A percentile compares a stretch with the other conserved stretches of the same genome.
Conservation (phyloP, 2,888 invertebrate species). For the Parnassius smintheus region DNA sequence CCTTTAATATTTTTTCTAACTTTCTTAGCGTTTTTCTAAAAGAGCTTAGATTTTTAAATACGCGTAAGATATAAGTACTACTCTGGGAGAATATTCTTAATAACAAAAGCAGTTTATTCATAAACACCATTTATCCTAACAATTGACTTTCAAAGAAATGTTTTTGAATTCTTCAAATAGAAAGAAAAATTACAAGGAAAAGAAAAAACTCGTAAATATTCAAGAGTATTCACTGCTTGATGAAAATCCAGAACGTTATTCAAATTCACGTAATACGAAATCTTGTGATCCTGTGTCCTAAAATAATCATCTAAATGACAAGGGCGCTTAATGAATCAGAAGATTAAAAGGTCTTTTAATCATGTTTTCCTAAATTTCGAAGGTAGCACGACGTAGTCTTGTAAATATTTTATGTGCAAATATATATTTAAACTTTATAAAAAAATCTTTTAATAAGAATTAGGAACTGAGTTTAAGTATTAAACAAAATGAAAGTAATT, state of each 20-base stretch:
- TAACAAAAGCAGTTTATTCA: no score
- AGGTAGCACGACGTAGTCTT: not conserved
- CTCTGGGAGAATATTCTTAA: no score
- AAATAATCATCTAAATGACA: conserved; percentile 38
- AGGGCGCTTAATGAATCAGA: conserved; percentile 41
- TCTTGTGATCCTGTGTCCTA: conserved; percentile 38
- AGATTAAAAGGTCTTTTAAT: conserved; percentile 31
- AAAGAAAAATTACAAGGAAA: conserved; percentile 31
- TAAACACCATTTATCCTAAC: not conserved
- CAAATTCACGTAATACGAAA: conserved; percentile 43
- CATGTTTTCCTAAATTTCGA: conserved; percentile 15
- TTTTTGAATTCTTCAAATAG: conserved; percentile 14
- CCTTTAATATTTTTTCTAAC: no score
- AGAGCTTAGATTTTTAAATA: no score
- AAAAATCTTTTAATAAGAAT: no score
- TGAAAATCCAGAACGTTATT: conserved; percentile 58
- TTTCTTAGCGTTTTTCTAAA: no score
- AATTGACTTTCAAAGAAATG: not conserved
- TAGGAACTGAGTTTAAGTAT: no score
- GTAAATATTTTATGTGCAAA: no score
- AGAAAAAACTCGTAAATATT: conserved; percentile 55
- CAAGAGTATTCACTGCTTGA: conserved; percentile 53
- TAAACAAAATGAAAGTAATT: no score
- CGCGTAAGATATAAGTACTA: no score
- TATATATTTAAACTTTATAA: no score